Percentiles rank a stretch among this genome's conserved stretches.
Evolutionary conservation across 1,140 invertebrate genomes (phyloP).

Genomic region (Plectus sambesii): DNA sequence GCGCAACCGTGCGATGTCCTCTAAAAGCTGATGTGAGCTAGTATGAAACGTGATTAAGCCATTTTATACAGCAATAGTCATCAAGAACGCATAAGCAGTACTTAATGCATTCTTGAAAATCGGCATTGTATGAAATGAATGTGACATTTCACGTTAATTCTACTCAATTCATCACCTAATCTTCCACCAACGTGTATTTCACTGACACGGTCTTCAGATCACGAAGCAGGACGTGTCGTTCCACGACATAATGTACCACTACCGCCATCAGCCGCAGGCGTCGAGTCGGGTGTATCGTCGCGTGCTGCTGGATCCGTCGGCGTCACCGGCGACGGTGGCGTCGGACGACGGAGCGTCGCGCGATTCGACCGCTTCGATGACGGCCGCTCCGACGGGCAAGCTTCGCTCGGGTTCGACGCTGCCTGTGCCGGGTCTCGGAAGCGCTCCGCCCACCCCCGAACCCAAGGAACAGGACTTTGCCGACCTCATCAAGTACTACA

Average conservation of each 20-base stretch:
- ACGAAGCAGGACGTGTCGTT: slow-evolving; percentile 26
- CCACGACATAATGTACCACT: slow-evolving; percentile 38
- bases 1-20: too few relatives aligned
- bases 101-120: too few relatives aligned
- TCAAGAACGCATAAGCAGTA: too few relatives aligned
- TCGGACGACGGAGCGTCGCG: slow-evolving; percentile 31
- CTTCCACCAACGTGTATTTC: too few relatives aligned
- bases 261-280: slow-evolving; percentile 39
- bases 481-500: slow-evolving; percentile 39
- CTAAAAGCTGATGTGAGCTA: too few relatives aligned
- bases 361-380: slow-evolving; percentile 28
- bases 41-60: too few relatives aligned
- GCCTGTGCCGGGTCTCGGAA: slow-evolving; percentile 21
- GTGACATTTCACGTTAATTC: too few relatives aligned
- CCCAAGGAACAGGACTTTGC: slow-evolving; percentile 25
- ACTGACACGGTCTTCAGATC: too few relatives aligned
- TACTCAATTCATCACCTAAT: too few relatives aligned
- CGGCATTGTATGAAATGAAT: too few relatives aligned
- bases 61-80: too few relatives aligned
- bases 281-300: slow-evolving; percentile 28
- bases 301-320: slow-evolving; percentile 24
- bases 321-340: slow-evolving; percentile 7
- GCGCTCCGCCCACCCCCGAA: slow-evolving; percentile 28
- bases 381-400: neutral
- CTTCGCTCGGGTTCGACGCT: slow-evolving; percentile 22